A percentile compares a stretch with the other conserved stretches of the same genome.
Conservation (phyloP, 2,888 invertebrate species). For the Harpagoxenus sublaevis region DNA sequence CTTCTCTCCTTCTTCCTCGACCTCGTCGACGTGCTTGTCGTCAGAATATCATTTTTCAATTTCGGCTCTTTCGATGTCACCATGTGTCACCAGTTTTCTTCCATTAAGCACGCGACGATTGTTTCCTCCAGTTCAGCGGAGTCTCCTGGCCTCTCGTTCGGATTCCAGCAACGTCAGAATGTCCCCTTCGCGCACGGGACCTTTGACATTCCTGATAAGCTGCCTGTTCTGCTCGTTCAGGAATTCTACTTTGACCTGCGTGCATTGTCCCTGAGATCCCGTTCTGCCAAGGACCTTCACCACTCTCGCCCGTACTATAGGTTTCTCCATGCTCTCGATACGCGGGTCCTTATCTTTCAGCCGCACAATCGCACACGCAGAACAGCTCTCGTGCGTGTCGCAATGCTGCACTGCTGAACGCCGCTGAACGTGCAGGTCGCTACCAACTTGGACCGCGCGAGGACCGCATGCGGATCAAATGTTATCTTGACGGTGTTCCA, state of each 20-base stretch:
- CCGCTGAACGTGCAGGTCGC: not conserved
- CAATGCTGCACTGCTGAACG: not conserved
- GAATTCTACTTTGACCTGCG: constrained; percentile 99
- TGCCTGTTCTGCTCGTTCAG: constrained; percentile 98
- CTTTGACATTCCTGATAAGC: constrained; percentile 99
- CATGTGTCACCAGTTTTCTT: not conserved
- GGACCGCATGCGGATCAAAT: constrained; percentile 36
- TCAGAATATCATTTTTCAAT: not conserved
- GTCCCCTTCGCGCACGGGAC: constrained; percentile 99
- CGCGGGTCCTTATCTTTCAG: not conserved
- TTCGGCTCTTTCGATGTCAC: constrained; percentile 10
- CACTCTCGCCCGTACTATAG: constrained; percentile 95
- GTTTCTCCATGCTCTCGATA: constrained; percentile 91
- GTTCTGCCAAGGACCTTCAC: constrained; percentile 99
- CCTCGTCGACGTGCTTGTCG: not conserved
- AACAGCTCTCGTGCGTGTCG: constrained; percentile 17
- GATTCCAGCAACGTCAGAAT: constrained; percentile 99
- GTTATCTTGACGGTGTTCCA: constrained; percentile 42
- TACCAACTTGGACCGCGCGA: constrained; percentile 33
- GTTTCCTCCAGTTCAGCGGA: constrained; percentile 89
- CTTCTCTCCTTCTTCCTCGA: not conserved
- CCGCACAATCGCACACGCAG: not conserved
- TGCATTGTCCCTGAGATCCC: constrained; percentile 99
- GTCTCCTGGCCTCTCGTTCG: constrained; percentile 99
- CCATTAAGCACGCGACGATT: not conserved